A percentile compares a stretch with the other conserved stretches of the same genome.
These are phyloP conservation scores for Nephrotoma flavescens DNA, from an alignment of 2,888 invertebrate genomes.

Conservation along the genomic window DNA sequence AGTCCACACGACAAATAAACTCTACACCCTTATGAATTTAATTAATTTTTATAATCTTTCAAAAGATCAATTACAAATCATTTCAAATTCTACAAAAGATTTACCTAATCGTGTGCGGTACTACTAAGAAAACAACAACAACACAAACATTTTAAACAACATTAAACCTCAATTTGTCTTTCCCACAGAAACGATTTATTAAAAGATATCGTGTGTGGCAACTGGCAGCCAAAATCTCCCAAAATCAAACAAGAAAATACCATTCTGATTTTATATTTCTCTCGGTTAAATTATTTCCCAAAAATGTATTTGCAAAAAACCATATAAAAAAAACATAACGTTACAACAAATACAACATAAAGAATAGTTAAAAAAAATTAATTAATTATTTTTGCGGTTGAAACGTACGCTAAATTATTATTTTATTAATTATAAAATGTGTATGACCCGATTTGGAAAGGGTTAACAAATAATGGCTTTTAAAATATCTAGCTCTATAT, in stretches of 20 bases:
- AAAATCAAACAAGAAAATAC: background rate
- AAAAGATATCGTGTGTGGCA: background rate
- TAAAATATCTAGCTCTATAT: background rate
- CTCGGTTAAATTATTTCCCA: background rate
- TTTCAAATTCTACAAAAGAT: too few species aligned
- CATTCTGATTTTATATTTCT: background rate
- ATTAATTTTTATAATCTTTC: too few species aligned
- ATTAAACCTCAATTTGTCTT: background rate
- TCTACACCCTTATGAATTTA: too few species aligned
- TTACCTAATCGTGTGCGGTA: background rate
- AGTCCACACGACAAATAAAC: too few species aligned
- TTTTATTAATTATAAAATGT: background rate
- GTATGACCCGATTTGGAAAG: background rate
- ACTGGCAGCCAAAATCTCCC: background rate
- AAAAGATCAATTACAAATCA: too few species aligned
- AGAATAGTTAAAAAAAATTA: background rate
- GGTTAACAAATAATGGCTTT: background rate
- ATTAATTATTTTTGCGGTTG: background rate
- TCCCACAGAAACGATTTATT: background rate
- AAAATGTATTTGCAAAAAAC: background rate
- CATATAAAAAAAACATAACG: background rate
- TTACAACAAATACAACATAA: background rate
- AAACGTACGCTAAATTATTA: background rate
- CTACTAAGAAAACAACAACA: background rate
- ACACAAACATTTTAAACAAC: background rate